These are phyloP conservation scores for Rhinoderma darwinii DNA, from an alignment of 2,113 vertebrate species.

Conservation along the genomic window DNA sequence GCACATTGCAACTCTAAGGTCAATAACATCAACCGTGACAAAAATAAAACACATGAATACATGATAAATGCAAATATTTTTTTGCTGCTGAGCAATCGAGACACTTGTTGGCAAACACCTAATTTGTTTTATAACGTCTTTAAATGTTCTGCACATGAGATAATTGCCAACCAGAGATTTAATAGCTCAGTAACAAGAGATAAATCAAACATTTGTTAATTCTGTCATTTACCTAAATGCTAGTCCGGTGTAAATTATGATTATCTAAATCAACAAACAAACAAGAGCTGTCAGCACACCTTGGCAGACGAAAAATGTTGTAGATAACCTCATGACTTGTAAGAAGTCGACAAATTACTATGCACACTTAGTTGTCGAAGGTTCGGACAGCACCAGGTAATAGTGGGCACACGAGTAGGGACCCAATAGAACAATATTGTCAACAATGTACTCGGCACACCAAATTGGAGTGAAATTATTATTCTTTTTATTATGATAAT, in stretches of 20 bases:
- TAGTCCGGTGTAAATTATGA: neutral
- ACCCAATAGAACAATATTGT: no score
- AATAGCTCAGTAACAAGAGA: neutral
- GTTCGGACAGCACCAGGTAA: no score
- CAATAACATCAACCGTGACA: neutral
- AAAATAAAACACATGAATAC: neutral
- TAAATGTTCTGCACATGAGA: neutral
- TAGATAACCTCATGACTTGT: neutral
- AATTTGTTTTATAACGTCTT: neutral
- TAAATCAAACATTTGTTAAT: constrained; percentile 14
- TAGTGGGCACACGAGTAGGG: no score
- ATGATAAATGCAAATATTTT: neutral
- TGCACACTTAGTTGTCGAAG: neutral
- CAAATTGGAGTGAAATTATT: no score
- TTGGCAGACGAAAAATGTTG: neutral
- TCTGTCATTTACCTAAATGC: constrained; percentile 11
- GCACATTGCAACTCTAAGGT: neutral
- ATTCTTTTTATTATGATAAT: no score
- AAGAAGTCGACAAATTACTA: neutral
- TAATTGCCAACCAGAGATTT: neutral
- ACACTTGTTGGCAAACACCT: neutral
- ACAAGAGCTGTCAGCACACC: neutral
- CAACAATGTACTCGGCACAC: no score
- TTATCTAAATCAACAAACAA: constrained; percentile 1
- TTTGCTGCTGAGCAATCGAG: neutral